Base-by-base conservation (phyloP, 2,888 invertebrate genomes). In the Tipula lateralis region DNA sequence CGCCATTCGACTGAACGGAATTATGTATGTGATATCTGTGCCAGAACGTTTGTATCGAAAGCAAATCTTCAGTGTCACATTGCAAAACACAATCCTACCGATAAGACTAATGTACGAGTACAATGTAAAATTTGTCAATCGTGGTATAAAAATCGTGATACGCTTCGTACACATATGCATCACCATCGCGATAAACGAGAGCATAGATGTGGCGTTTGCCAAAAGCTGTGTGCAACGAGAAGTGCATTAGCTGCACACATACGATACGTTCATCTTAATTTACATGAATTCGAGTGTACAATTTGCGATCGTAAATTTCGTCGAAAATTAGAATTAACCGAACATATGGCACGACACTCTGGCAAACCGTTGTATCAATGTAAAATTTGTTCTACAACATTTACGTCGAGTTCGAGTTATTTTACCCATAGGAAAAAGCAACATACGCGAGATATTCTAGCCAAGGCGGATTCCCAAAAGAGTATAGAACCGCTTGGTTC, bases 281-380 rank as follows among this genome's bases (percentile, higher is more conserved):
- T 85, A 9, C 85, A 83, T 30, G 80, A 85, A 50, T 85, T 84
- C 29, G 84, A 85, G 44, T 86, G 86, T 83, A 84, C 83, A 19
- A 84, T 86, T 16, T 86, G 86, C 83, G 44, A 84, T 36, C 85
- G 86, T 34, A 44, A 84, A 44, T 86, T 86, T 84, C 85, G 86
- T 6, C 29, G 85, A 82, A 85, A 85, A 30, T 83, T 85, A 0
- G 86, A 86, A 83, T 39, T 83, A 24, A 34, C 34, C 7, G 88
- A 88, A 84, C 88, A 88, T 84, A 87, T 87, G 86, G 87, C 88
- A 1, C 87, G 87, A 0, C 88, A 88, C 84, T 87, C 88, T 6
- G 88, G 88, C 4, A 86, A 88, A 85, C 87, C 86, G n/a, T 85
- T 88, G 4, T 88, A 88, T 30, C 85, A 86, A 29, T 88, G 88